Conservation (phyloP, 2,797 vertebrate species). For the Poeciliopsis presidionis region DNA sequence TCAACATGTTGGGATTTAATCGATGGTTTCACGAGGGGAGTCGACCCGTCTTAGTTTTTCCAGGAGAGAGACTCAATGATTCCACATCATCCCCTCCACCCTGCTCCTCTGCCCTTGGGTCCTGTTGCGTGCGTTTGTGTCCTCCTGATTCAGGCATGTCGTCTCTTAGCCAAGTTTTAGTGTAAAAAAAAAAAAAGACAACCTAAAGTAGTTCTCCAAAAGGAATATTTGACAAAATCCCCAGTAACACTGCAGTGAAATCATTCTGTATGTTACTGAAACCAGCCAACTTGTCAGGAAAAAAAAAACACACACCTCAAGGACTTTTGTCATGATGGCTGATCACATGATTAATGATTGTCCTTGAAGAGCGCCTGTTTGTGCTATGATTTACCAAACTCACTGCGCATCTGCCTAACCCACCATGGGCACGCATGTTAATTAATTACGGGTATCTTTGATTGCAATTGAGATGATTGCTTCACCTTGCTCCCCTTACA, state of each 20-base stretch:
- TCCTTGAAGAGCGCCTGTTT: conserved; percentile 73
- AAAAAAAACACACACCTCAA: conserved; percentile 34
- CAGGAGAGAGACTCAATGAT: conserved; percentile 16
- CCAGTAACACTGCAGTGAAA: conserved; percentile 19
- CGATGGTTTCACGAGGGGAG: conserved; percentile 30
- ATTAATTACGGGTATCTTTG: conserved; percentile 62
- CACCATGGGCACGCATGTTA: conserved; percentile 43
- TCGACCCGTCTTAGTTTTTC: conserved; percentile 22
- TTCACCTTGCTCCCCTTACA: conserved; percentile 41
- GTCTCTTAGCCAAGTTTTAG: conserved; percentile 10
- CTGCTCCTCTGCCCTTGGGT: conserved; percentile 13
- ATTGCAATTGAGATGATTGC: conserved; percentile 60
- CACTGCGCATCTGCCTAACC: conserved; percentile 39
- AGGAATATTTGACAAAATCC: conserved; percentile 28
- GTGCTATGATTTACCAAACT: conserved; percentile 62
- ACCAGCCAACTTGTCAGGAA: conserved; percentile 8
- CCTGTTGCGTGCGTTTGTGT: conserved; percentile 1
- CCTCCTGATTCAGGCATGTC: conserved; percentile 13
- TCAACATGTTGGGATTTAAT: conserved; percentile 40
- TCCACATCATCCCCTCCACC: conserved; percentile 17
- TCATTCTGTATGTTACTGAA: conserved; percentile 22
- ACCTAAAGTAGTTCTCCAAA: conserved; percentile 22
- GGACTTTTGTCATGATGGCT: conserved; percentile 53
- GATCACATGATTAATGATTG: conserved; percentile 67
- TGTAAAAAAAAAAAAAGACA: conserved; percentile 25